Base-by-base conservation (phyloP, 2,888 invertebrate species). In the Eristalinus aeneus region DNA sequence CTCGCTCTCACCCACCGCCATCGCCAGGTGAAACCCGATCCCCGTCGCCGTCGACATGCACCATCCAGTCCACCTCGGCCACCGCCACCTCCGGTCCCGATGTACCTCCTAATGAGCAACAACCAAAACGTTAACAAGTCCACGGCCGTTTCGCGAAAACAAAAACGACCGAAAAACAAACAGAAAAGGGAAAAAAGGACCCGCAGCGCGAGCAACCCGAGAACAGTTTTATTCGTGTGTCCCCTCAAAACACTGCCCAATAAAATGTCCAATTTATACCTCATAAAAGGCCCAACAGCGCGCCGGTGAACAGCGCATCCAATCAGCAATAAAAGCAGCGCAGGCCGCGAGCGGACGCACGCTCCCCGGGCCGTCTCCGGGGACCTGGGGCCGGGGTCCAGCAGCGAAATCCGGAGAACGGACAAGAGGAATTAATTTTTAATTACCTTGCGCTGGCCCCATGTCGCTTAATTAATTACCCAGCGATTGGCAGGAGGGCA, bases 401-500 rank as follows among this genome's bases (percentile, higher is more conserved):
- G 34, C 23, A 34, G 58, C 58, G 9, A 69, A 81, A 73, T 76
- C 67, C 36, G 69, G 39, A 65, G 61, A 81, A 81, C 69, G 73
- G 64, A 86, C 81, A 77, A 86, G 77, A 69, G 39, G 81, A 86
- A 86, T 81, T 81, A 86, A 81, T 86, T 86, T 86, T 86, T 86
- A 86, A 86, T 86, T 81, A 86, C 81, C 85, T 77, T 86, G 73
- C 77, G 60, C 77, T 81, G 85, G 85, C 81, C 81, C 85, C 85
- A 86, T 81, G 85, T 81, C 85, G 85, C 81, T 86, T 86, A 86
- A 81, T 86, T 86, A 86, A 86, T 86, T 86, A 86, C 85, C 76
- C 73, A 31, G 58, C 85, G 63, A 77, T 86, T 86, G 85, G 85
- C 85, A 86, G 85, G 81, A 86, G 85, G 81, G 73, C 85, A 86